phyloP scores from a whole-genome alignment of 2,888 invertebrate genomes.

The Neoascia interrupta region DNA sequence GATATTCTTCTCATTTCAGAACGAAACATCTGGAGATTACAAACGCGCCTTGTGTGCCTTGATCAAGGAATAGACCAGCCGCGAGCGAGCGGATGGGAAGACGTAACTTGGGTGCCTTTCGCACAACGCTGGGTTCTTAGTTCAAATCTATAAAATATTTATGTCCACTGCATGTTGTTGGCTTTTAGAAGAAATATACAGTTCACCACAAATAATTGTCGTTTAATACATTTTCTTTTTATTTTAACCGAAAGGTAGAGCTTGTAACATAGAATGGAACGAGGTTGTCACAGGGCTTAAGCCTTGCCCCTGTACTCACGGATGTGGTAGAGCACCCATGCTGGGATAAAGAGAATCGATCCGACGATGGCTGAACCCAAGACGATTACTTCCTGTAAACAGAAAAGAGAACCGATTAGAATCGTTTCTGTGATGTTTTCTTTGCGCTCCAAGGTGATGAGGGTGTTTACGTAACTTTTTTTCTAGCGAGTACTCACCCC shows the following conservation, averaged over 20 bases:
- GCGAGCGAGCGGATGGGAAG: background rate
- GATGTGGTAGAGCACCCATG: conserved; percentile 77
- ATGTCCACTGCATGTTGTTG: conserved; percentile 9
- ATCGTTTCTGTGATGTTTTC: background rate
- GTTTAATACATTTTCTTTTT: conserved; percentile 49
- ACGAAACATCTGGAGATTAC: conserved; percentile 82
- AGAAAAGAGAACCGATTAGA: background rate
- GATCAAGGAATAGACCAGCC: conserved; percentile 71
- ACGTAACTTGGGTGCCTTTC: background rate
- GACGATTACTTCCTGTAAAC: conserved; percentile 76
- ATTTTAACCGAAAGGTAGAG: conserved; percentile 14
- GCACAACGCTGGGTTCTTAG: conserved; percentile 5
- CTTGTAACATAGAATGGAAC: background rate
- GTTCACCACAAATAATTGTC: conserved; percentile 11
- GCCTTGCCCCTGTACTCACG: conserved; percentile 74
- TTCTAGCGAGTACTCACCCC: conserved; percentile 75
- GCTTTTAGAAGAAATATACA: conserved; percentile 28
- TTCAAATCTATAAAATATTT: conserved; percentile 27
- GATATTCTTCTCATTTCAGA: conserved; percentile 75
- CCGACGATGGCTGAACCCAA: conserved; percentile 71
- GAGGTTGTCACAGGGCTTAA: conserved; percentile 4
- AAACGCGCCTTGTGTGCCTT: conserved; percentile 80
- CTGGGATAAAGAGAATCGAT: conserved; percentile 72
- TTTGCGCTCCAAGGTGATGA: too few species aligned
- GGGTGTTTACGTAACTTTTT: conserved; percentile 76